Evolutionary conservation across 2,888 invertebrate genomes (phyloP), one percentile per base, ranked within the genome.

Genomic region (Caenorhabditis parvicauda): DNA sequence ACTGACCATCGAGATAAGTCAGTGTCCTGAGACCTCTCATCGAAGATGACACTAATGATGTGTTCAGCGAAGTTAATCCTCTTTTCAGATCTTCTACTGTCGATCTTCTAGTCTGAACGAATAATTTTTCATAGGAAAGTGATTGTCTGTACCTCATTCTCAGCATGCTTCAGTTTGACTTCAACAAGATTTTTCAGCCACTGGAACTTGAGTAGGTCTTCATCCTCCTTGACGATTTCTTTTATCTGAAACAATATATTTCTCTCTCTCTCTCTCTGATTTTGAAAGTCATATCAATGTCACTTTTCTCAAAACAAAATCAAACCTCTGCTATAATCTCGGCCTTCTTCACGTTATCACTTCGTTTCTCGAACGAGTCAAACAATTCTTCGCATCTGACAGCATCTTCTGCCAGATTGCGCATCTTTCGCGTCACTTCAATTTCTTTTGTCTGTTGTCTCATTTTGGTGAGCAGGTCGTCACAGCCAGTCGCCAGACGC

Each of bases 31-130:
- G 58, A 6, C 75, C 72, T 41, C 64, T 59, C 7, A 62, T 46
- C 17, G 74, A 64, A 1, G 65, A 59, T 37, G 63, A 51, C 7
- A 78, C 78, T 38, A 63, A 47, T 2, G 76, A 70, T 25, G 68
- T 65, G 41, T 75, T 75, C 47, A 78, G 48, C 6, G 78, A 70
- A 14, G 60, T 46, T 21, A 79, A 58, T n/a, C 75, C 75, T 35
- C 67, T 42, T 24, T 70, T 67, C 49, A 78, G 43, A 28, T 77
- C 75, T 19, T 68, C 70, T 4, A 72, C 66, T 9, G 67, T 68
- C 19, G 54, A 51, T 37, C 62, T 52, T 21, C 69, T 55, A 3
- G 61, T 29, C 64, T 64, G 17, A 41, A 51, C 12, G 5, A 17
- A 42, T 9, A 38, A 12, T 3, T 27, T 25, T 22, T 22, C 35